A percentile compares a stretch with the other conserved stretches of the same genome.
These are phyloP conservation scores for Nomia melanderi DNA, from an alignment of 1,140 invertebrate species.

Conservation along the genomic window DNA sequence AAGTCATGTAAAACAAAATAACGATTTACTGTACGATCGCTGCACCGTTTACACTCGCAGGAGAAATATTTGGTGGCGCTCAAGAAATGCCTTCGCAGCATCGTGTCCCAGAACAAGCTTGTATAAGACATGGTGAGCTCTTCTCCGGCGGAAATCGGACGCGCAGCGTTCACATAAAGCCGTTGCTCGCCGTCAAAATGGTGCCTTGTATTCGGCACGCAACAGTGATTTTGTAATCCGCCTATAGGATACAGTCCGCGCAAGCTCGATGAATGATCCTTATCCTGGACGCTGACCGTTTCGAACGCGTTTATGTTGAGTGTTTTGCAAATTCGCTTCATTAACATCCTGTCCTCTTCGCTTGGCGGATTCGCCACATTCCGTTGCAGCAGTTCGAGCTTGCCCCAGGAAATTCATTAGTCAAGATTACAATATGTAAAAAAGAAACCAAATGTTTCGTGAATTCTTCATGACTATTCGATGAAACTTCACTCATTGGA, in stretches of 20 bases:
- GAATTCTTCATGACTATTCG: too few species aligned
- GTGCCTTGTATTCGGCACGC: conserved; percentile 88
- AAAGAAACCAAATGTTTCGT: too few species aligned
- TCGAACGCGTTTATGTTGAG: conserved; percentile 90
- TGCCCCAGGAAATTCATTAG: background rate
- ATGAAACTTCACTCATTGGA: too few species aligned
- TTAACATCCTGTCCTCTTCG: conserved; percentile 83
- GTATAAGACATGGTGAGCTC: conserved; percentile 89
- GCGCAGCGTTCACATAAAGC: conserved; percentile 84
- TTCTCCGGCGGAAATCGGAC: conserved; percentile 83
- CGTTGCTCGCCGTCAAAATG: conserved; percentile 82
- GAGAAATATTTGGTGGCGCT: conserved; percentile 88
- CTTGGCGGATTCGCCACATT: conserved; percentile 81
- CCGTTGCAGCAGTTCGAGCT: conserved; percentile 82
- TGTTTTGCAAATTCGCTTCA: conserved; percentile 83
- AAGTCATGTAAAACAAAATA: too few species aligned
- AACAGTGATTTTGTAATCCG: conserved; percentile 88
- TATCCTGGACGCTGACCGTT: conserved; percentile 78
- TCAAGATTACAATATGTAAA: background rate
- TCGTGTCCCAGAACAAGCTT: conserved; percentile 87
- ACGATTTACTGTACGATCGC: conserved; percentile 84
- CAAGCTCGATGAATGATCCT: conserved; percentile 80
- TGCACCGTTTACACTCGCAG: conserved; percentile 87
- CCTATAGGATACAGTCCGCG: conserved; percentile 88
- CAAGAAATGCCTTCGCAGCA: conserved; percentile 84